Conservation (phyloP, 35 echinoderm and acorn worm genomes). For the Anneissia japonica region DNA sequence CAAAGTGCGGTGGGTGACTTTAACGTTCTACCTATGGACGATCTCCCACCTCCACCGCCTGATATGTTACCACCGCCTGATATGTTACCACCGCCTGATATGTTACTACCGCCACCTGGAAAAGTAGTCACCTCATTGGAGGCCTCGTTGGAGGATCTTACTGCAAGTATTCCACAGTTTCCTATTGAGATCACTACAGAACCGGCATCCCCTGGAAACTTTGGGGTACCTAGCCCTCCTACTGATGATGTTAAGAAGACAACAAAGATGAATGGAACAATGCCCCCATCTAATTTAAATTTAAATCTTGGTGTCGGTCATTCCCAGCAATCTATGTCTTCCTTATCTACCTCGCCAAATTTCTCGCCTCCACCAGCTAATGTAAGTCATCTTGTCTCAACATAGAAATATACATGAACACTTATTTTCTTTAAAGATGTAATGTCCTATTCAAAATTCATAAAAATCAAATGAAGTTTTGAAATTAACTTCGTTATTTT, state of each 20-base stretch:
- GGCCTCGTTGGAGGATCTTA: no score
- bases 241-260: not conserved
- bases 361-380: not conserved
- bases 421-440: no score
- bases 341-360: not conserved
- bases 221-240: conserved; percentile 21
- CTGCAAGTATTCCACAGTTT: conserved; percentile 2
- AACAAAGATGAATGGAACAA: not conserved
- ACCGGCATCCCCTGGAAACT: conserved; percentile 4
- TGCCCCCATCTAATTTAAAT: not conserved
- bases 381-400: no score
- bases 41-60: not conserved
- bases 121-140: not conserved
- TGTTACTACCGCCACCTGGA: not conserved
- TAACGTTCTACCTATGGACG: conserved; percentile 5
- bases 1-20: not conserved
- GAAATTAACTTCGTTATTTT: no score
- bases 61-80: conserved; percentile 6
- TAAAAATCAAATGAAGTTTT: no score
- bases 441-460: no score
- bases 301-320: not conserved
- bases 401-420: no score
- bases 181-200: conserved; percentile 17
- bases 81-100: not conserved
- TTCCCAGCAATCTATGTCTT: not conserved